Evolutionary conservation across 1,140 invertebrate species (phyloP).

Genomic region (Polyergus mexicanus): DNA sequence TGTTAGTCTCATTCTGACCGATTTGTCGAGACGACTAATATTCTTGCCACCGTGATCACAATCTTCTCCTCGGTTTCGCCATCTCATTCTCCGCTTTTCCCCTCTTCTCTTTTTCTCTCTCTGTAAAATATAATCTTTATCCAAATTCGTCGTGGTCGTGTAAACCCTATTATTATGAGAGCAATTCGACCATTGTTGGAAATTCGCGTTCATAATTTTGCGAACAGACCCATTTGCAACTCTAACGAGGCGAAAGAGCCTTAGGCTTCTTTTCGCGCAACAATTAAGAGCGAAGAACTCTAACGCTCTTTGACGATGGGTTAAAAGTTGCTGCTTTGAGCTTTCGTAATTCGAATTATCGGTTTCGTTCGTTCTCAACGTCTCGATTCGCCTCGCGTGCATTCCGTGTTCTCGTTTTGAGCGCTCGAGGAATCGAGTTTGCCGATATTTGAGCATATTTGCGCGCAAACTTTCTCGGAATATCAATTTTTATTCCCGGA

Average conservation of each 20-base stretch:
- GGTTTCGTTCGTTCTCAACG: conserved; percentile 51
- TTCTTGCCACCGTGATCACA: conserved; percentile 12
- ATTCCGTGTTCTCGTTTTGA: conserved; percentile 10
- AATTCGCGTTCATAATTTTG: conserved; percentile 59
- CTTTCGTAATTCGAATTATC: conserved; percentile 40
- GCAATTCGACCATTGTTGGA: not conserved
- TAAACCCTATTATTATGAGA: conserved; percentile 34
- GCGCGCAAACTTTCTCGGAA: conserved; percentile 52
- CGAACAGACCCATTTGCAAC: conserved; percentile 62
- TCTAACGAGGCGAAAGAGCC: conserved; percentile 58
- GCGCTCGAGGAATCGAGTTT: conserved; percentile 51
- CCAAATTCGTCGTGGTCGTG: not conserved
- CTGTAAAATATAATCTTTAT: conserved; percentile 1
- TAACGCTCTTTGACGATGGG: conserved; percentile 35
- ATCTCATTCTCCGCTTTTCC: not conserved
- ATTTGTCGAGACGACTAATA: conserved; percentile 68
- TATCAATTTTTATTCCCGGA: conserved; percentile 59
- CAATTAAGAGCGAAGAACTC: conserved; percentile 55
- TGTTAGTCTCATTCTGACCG: conserved; percentile 53
- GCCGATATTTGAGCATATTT: conserved; percentile 57
- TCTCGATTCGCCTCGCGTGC: not conserved
- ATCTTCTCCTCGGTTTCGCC: not conserved
- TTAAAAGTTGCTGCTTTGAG: conserved; percentile 36
- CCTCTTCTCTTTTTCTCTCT: not conserved
- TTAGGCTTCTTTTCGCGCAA: conserved; percentile 29